Conservation (phyloP, 2,113 vertebrate genomes). For the Butastur rufipennis region DNA sequence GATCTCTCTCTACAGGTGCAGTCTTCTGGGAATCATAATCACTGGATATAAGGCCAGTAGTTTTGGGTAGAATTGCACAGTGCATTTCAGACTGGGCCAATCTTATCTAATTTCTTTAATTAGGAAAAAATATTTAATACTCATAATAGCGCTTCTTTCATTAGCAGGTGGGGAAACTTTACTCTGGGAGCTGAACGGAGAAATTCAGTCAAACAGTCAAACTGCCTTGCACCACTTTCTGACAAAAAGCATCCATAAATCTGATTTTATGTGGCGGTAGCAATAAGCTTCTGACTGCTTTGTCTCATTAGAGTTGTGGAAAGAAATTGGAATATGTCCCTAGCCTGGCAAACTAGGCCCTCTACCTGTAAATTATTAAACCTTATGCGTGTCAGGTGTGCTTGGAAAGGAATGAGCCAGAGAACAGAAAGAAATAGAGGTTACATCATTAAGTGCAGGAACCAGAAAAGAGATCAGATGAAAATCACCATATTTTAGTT, state of each 20-base stretch:
- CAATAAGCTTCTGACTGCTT: constrained; percentile 48
- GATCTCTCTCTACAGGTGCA: background rate
- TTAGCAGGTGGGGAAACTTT: background rate
- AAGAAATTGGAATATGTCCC: constrained; percentile 43
- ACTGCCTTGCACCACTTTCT: background rate
- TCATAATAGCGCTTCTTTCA: background rate
- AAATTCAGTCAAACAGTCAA: constrained; percentile 17
- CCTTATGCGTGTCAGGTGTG: constrained; percentile 5
- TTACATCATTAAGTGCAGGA: background rate
- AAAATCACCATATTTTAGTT: background rate
- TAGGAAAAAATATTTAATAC: background rate
- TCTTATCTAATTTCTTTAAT: background rate
- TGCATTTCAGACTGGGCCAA: background rate
- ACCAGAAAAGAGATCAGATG: background rate
- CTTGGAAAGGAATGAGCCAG: background rate
- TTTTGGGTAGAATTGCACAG: background rate
- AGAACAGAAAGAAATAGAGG: background rate
- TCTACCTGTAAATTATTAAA: constrained; percentile 55
- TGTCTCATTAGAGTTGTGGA: constrained; percentile 43
- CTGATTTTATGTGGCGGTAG: constrained; percentile 12
- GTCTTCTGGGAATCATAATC: background rate
- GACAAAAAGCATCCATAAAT: constrained; percentile 44
- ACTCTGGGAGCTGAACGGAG: background rate
- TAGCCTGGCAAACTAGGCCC: constrained; percentile 5
- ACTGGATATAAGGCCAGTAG: background rate